Evolutionary conservation across 2,797 vertebrate species (phyloP).

Genomic region (Poeciliopsis turneri): DNA sequence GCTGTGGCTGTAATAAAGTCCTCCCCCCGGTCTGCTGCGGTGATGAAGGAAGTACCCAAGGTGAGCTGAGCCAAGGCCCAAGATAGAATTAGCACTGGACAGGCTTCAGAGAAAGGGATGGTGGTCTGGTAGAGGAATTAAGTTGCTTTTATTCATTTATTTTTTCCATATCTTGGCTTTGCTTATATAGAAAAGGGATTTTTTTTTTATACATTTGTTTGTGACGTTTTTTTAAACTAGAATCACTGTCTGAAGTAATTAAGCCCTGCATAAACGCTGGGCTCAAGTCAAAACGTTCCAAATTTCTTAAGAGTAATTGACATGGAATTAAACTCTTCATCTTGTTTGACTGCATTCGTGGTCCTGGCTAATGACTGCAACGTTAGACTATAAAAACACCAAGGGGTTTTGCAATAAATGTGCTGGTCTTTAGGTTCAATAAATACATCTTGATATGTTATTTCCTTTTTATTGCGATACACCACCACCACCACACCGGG

Average conservation of each 20-base stretch:
- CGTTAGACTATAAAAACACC: not conserved
- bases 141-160: conserved; percentile 72
- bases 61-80: conserved; percentile 85
- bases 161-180: not conserved
- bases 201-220: not conserved
- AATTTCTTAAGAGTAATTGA: conserved; percentile 17
- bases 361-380: conserved; percentile 2
- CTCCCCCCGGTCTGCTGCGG: conserved; percentile 95
- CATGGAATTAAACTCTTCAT: not conserved
- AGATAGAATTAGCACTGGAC: conserved; percentile 93
- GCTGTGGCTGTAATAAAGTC: conserved; percentile 99
- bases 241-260: not conserved
- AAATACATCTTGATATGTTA: not conserved
- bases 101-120: conserved; percentile 92
- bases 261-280: not conserved
- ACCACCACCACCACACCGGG: not conserved
- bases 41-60: conserved; percentile 96
- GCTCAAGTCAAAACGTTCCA: conserved; percentile 1
- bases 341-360: not conserved
- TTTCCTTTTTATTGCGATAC: not conserved
- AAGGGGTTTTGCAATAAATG: not conserved
- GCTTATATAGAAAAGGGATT: not conserved
- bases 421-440: not conserved
- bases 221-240: not conserved
- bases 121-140: conserved; percentile 73